Evolutionary conservation across 2,888 invertebrate species (phyloP), one percentile per base, ranked within the genome.

Genomic region (Rhingia campestris): DNA sequence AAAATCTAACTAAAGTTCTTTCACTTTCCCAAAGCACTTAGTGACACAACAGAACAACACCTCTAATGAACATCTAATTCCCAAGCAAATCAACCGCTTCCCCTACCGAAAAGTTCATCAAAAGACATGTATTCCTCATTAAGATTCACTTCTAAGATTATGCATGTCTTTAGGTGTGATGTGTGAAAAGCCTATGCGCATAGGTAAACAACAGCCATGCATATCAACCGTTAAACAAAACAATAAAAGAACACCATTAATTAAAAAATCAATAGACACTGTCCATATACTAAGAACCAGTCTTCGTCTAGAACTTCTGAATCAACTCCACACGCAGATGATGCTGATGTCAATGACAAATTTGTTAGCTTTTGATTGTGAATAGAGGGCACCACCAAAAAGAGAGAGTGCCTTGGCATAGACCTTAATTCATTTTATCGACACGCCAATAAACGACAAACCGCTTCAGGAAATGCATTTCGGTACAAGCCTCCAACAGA

Each of bases 131-230:
- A 12, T 10, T 9, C n/a, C 37, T n/a, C 35, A 30, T 14, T 39
- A 56, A 49, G 41, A 54, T 14, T 41, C 49, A 47, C 35, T 35
- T 63, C 72, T 49, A 72, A 64, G 45, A 45, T 43, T 43, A 12
- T 39, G 33, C n/a, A 47, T 10, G 10, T 51, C 39, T 58, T n/a
- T 58, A 12, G 12, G 14, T 51, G 49, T 7, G 22, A 39, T 67
- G 81, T 73, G 81, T 77, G 72, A 81, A 81, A 81, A 81, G 81
- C 81, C 66, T 67, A 54, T 64, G 35, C 51, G 67, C 77, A 39
- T 72, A 66, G 63, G 56, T 51, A 67, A 74, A 73, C 47, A 56
- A 49, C 41, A 47, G 41, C 30, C 53, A 56, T 61, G 75, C 67
- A 53, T 32, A 75, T 61, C 10, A 35, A 66, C 77, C 66, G 72